phyloP scores from a whole-genome alignment of 2,113 vertebrate species.

The Aphelocoma coerulescens region DNA sequence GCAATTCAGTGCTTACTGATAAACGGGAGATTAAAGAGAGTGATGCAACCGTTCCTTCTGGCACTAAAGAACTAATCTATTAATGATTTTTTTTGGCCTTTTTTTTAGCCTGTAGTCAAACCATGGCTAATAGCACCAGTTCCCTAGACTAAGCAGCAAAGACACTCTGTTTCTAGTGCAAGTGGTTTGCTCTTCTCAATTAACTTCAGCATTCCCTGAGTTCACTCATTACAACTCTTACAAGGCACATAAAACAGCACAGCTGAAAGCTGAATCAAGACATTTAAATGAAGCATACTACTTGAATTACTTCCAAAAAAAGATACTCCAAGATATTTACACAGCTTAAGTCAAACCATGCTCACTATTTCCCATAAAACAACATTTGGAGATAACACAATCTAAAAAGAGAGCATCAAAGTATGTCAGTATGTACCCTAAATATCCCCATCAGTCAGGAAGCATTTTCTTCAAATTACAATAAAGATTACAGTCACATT shows the following conservation, averaged over 20 bases:
- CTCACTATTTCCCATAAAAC: background rate
- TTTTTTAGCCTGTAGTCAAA: background rate
- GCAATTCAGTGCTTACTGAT: background rate
- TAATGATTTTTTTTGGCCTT: background rate
- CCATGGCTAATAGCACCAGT: background rate
- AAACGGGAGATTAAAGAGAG: background rate
- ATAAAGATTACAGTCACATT: background rate
- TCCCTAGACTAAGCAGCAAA: background rate
- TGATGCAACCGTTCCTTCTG: background rate
- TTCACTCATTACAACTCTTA: background rate
- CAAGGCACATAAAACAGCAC: background rate
- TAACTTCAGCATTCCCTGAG: background rate
- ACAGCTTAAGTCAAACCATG: background rate
- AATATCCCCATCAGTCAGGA: background rate
- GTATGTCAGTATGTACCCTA: background rate
- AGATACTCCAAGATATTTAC: background rate
- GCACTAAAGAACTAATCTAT: background rate
- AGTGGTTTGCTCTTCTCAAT: background rate
- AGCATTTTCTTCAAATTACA: background rate
- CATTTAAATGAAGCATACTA: background rate
- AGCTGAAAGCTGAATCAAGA: background rate
- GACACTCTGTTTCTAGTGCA: background rate
- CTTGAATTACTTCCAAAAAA: background rate
- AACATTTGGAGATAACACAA: background rate
- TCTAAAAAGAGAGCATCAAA: background rate